Evolutionary conservation across 2,797 vertebrate species (phyloP).

Genomic region (Perodicticus potto): DNA sequence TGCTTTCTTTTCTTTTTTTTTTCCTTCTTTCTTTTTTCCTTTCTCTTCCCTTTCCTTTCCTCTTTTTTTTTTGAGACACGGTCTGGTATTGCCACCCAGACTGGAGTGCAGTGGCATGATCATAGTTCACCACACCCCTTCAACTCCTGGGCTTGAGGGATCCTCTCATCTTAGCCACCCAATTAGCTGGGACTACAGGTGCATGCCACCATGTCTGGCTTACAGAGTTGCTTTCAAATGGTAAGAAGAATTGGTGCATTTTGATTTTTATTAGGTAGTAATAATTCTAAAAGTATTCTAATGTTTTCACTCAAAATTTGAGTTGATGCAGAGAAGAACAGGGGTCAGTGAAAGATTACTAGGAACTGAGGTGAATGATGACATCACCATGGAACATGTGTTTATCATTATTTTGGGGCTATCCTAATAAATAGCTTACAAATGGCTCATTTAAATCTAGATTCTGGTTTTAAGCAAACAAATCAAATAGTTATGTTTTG

Average conservation of each 20-base stretch:
- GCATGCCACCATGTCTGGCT: no score
- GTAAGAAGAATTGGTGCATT: background rate
- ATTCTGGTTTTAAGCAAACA: background rate
- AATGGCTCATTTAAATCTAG: background rate
- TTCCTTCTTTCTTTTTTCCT: no score
- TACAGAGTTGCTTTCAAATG: background rate
- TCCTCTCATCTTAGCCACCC: no score
- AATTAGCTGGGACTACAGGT: no score
- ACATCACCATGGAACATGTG: background rate
- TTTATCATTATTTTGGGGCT: background rate
- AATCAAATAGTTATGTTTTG: conserved; percentile 20
- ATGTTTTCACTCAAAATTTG: background rate
- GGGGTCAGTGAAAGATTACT: background rate
- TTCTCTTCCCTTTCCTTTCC: no score
- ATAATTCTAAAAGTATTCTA: background rate
- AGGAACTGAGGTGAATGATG: background rate
- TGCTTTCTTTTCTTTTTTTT: background rate
- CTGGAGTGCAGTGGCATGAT: no score
- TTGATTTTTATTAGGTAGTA: background rate
- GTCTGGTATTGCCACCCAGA: no score
- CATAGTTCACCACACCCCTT: no score
- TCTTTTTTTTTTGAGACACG: no score
- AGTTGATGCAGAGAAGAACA: background rate
- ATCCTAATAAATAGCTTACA: background rate
- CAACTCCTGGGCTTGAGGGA: no score